Evolutionary conservation across 2,113 vertebrate genomes (phyloP), one percentile per base, ranked within the genome.

Genomic region (Terrapene triunguis): DNA sequence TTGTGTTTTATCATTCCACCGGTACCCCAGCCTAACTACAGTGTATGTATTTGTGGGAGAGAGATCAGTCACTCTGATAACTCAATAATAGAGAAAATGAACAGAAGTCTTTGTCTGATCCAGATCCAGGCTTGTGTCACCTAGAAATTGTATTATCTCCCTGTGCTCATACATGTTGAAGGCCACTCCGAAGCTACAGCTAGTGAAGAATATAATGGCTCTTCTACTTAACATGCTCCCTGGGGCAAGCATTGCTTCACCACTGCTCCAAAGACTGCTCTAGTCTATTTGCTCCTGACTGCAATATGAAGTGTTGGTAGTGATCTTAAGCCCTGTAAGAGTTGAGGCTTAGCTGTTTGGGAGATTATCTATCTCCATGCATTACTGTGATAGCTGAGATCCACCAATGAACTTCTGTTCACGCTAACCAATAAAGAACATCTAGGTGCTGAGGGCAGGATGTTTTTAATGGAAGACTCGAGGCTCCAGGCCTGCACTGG

Each of bases 21-120:
- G 84, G 57, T 82, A 8, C 3, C 0, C 17, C 27, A 74, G 42
- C 27, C 69, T n/a, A 44, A 16, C 69, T 53, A 22, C 32, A 3
- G 1, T 4, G 0, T 0, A 0, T 57, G 47, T 55, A 21, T 89
- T 19, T 84, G 47, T 78, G 65, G 42, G 24, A 25, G 42, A 44
- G 72, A 76, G 72, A 44, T 76, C 24, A 44, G 72, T 44, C 35
- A 76, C 72, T 13, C 72, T 14, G 38, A 53, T 35, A 59, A 42
- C 74, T 87, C 10, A 51, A 83, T 59, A 47, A 85, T 10, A 8
- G 88, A 88, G 90, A 7, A 44, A 42, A 76, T 38, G 42, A 38
- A 6, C 10, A 22, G 3, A 19, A 35, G 21, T 2, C 2, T 9
- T 21, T 4, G 65, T 65, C 84, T 48, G 11, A 22, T n/a, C 13